Evolutionary conservation across 2,797 vertebrate species (phyloP).

Genomic region (Semaprochilodus insignis): DNA sequence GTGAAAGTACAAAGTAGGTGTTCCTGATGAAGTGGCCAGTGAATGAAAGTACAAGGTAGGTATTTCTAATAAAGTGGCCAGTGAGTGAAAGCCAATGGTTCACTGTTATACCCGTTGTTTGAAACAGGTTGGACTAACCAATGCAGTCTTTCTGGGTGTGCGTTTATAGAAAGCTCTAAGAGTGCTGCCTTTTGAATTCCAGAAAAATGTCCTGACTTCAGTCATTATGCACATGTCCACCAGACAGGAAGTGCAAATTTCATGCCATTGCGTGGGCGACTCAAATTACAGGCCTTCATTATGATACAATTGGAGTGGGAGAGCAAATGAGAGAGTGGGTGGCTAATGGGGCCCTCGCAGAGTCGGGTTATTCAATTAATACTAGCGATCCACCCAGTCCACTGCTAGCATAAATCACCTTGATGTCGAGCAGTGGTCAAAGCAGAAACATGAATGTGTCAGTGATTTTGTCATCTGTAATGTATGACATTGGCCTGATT

Average conservation of each 20-base stretch:
- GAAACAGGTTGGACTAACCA: not conserved
- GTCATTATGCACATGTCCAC: not conserved
- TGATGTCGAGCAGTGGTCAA: too few species aligned
- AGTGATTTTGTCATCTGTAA: not conserved
- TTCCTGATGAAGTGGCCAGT: not conserved
- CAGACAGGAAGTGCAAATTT: not conserved
- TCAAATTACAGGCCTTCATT: conserved; percentile 18
- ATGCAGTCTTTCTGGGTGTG: not conserved
- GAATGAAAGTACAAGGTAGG: not conserved
- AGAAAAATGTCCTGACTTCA: not conserved
- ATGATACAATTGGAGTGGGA: conserved; percentile 15
- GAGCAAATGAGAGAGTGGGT: not conserved
- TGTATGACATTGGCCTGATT: too few species aligned
- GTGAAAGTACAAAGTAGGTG: not conserved
- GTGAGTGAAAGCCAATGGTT: too few species aligned
- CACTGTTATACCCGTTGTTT: too few species aligned
- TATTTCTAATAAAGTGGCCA: not conserved
- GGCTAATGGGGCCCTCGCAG: too few species aligned
- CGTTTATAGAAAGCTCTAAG: too few species aligned
- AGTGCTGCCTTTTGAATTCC: too few species aligned
- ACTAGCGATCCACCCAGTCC: not conserved
- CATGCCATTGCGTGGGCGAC: not conserved
- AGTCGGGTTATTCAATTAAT: not conserved
- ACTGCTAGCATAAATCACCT: not conserved
- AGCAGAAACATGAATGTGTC: too few species aligned